Base-by-base conservation (phyloP, 1,140 invertebrate species). In the Sycophaga agraensis region DNA sequence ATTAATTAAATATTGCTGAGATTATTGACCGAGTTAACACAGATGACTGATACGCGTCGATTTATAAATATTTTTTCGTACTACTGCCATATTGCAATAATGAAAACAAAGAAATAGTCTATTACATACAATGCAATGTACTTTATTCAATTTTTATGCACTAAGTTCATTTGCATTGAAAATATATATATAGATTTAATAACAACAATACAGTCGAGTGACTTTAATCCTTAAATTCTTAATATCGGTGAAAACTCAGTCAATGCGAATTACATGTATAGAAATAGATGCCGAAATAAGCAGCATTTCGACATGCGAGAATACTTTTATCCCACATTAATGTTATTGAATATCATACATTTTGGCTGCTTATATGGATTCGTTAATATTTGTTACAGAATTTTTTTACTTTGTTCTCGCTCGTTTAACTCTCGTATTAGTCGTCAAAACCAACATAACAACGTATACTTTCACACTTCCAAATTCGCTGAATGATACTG, bases 241-340 rank as follows among this genome's bases (percentile, higher is more conserved):
- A n/a, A 50, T 45, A 53, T 49, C 35, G 21, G 46, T 57, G 61
- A 49, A 31, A 63, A 57, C 61, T 63, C 54, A 63, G 61, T 57
- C 61, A 63, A 63, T 58, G 26, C 28, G 14, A 66, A 63, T 40
- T 65, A 67, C 40, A 53, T 61, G 71, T 76, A 76, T 68, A 74
- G 72, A 77, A 70, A 73, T 76, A 77, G 72, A 71, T 79, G 75
- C 68, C 72, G 67, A 76, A 77, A 76, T 76, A 69, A 77, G 71
- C 71, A 73, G 71, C 70, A 68, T 59, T 68, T 66, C 63, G 49
- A 63, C 45, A 48, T 63, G 46, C 39, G n/a, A 45, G 22, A 63
- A 70, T 67, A 63, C 42, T 62, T 51, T 53, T 59, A 31, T 63
- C 31, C 45, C 49, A 57, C 58, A 55, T 57, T 17, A 24, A 49